phyloP scores from a whole-genome alignment of 2,888 invertebrate genomes.

The Spatulosminthurus flaviceps region DNA sequence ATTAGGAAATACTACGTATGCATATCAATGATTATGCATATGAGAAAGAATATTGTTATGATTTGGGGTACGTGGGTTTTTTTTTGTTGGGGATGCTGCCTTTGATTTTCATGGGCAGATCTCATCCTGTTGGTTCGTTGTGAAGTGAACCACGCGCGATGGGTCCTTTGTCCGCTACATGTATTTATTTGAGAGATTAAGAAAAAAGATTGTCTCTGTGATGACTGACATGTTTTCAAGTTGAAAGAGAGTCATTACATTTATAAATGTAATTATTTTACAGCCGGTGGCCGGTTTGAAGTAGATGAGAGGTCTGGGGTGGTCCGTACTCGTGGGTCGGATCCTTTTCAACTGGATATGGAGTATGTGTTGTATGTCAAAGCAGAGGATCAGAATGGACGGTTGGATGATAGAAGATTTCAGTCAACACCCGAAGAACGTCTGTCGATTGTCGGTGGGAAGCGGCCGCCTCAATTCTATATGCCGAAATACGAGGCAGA shows the following conservation, averaged over 20 bases:
- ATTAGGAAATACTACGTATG: too few species aligned
- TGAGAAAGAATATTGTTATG: too few species aligned
- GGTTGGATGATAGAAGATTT: constrained; percentile 87
- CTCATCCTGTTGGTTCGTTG: too few species aligned
- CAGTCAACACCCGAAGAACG: constrained; percentile 92
- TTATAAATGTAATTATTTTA: constrained; percentile 48
- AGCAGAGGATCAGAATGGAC: constrained; percentile 94
- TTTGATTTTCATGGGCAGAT: too few species aligned
- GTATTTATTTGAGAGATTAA: constrained; percentile 21
- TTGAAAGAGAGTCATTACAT: constrained; percentile 16
- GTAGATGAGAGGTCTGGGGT: constrained; percentile 92
- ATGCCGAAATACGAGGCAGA: constrained; percentile 93
- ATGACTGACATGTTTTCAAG: constrained; percentile 32
- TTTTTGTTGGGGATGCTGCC: too few species aligned
- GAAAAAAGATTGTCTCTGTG: constrained; percentile 6
- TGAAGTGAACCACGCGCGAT: not conserved
- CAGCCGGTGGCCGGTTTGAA: constrained; percentile 77
- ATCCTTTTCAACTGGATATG: constrained; percentile 93
- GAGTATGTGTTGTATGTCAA: constrained; percentile 96
- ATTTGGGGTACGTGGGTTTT: too few species aligned
- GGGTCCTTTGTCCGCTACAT: constrained; percentile 19
- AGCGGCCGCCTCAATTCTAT: constrained; percentile 97
- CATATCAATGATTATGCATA: too few species aligned
- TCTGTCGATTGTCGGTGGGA: constrained; percentile 94
- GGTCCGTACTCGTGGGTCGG: constrained; percentile 88